Percentiles rank a stretch among this genome's conserved stretches.
These are phyloP conservation scores for Campoplex nolae DNA, from an alignment of 2,888 invertebrate genomes.

Conservation along the genomic window DNA sequence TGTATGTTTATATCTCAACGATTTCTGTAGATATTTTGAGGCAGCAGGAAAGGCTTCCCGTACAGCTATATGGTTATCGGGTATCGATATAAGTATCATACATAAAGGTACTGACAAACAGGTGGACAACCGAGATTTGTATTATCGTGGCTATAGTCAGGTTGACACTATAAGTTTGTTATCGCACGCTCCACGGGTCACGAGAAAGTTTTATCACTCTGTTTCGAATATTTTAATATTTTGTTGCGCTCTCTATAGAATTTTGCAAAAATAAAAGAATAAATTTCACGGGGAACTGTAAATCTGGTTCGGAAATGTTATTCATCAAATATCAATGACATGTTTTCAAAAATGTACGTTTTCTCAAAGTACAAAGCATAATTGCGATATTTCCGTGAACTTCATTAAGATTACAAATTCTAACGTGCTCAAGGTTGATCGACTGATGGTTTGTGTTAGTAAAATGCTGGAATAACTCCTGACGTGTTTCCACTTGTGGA, in stretches of 20 bases:
- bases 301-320: background rate
- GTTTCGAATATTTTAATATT: background rate
- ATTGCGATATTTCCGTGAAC: background rate
- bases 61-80: constrained; percentile 37
- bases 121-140: constrained; percentile 42
- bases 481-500: constrained; percentile 31
- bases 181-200: constrained; percentile 2
- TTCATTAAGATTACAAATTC: background rate
- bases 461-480: background rate
- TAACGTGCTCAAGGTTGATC: background rate
- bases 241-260: background rate
- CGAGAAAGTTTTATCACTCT: background rate
- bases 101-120: constrained; percentile 21
- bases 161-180: constrained; percentile 18
- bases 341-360: background rate
- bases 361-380: background rate
- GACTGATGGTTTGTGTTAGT: background rate
- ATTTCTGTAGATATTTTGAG: background rate
- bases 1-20: background rate
- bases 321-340: background rate
- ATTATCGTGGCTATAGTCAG: constrained; percentile 29
- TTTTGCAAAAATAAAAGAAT: background rate
- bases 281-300: background rate
- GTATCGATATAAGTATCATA: constrained; percentile 23
- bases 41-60: background rate